Evolutionary conservation across 2,888 invertebrate genomes (phyloP), one percentile per base, ranked within the genome.

Genomic region (Troilus luridus): DNA sequence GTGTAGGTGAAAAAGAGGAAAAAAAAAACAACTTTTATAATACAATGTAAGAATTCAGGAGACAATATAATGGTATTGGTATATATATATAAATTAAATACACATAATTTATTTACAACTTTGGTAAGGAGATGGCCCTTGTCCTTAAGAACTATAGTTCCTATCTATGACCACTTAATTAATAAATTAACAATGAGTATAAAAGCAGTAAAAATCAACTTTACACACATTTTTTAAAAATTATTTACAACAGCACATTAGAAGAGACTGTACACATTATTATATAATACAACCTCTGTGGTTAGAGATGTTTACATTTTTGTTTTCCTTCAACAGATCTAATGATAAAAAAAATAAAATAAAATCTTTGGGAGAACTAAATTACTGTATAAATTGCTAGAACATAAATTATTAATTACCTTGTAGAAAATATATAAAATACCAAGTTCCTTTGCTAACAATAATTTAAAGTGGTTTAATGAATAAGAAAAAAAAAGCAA

Each of bases 101-200:
- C 85, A 90, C 62, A 85, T 85, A 85, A 90, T 77, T 59, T 90
- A 90, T 90, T 90, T 90, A 90, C 90, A 90, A 90, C 90, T 90
- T 90, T 90, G 90, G 90, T 90, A 90, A 81, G 54, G 27, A 81
- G 12, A 90, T 90, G 88, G 85, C 59, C 81, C 88, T 81, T 64
- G 64, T 59, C 14, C 41, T 59, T 62, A 90, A 85, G 90, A 90
- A 90, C 90, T 81, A 85, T 27, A 90, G 81, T 56, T 72, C 67
- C 81, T 85, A 60, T 59, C 62, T 12, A 60, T 59, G 62, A 64
- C 90, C 90, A 90, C 41, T 67, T 56, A 90, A 67, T 56, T 59
- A 81, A 90, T 59, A 60, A 81, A 85, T 60, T 59, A 60, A 90
- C 88, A 90, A 60, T 60, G 81, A 90, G 90, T 90, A 90, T 90